These are phyloP conservation scores for Ammodytes dubius DNA, from an alignment of 2,113 vertebrate genomes.

Conservation along the genomic window DNA sequence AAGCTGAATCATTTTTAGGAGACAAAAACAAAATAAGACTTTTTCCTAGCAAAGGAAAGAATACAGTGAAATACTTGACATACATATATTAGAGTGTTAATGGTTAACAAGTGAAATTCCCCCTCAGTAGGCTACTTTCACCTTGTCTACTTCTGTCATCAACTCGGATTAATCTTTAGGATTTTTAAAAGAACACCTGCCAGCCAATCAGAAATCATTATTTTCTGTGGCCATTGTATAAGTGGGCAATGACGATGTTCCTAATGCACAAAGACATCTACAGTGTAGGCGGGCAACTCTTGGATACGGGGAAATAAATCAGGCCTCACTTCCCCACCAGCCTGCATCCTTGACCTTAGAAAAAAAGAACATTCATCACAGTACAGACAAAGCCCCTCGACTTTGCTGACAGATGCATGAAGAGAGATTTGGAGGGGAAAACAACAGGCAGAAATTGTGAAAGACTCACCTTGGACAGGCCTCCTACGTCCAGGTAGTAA, in stretches of 20 bases:
- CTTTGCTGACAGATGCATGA: not conserved
- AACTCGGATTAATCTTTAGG: not conserved
- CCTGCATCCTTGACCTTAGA: conserved; percentile 11
- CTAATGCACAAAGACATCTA: not conserved
- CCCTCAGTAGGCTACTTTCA: not conserved
- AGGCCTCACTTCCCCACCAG: not conserved
- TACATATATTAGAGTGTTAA: no score
- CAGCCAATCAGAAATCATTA: not conserved
- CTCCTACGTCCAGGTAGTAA: conserved; percentile 94
- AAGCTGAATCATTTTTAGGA: conserved; percentile 19
- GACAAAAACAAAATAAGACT: conserved; percentile 9
- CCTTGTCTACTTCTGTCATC: not conserved
- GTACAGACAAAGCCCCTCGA: not conserved
- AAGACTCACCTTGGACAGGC: conserved; percentile 90
- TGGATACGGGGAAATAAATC: conserved; percentile 1
- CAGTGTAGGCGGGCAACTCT: not conserved
- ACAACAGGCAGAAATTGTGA: not conserved
- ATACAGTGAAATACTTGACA: not conserved
- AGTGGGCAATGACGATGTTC: not conserved
- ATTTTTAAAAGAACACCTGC: not conserved
- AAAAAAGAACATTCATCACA: conserved; percentile 12
- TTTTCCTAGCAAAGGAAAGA: conserved; percentile 2
- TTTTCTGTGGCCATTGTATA: not conserved
- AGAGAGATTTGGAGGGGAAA: not conserved
- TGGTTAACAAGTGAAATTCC: no score